phyloP scores from a whole-genome alignment of 1,140 invertebrate species.

The Trichonephila inaurata region DNA sequence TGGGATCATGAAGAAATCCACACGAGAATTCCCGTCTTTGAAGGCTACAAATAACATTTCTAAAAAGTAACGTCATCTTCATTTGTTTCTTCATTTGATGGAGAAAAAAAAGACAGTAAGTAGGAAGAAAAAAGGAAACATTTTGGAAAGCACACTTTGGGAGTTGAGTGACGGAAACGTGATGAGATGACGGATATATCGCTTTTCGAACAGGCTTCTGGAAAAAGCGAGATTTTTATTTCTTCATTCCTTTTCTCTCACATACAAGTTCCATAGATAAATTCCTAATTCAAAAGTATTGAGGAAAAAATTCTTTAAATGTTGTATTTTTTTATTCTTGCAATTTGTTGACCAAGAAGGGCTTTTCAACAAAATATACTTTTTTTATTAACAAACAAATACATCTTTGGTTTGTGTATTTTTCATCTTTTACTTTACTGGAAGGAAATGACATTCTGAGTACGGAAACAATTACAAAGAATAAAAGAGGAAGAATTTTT shows the following conservation, averaged over 20 bases:
- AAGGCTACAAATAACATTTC: neutral
- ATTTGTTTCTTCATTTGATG: neutral
- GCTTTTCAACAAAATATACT: too few species aligned
- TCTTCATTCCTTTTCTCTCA: neutral
- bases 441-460: too few species aligned
- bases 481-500: too few species aligned
- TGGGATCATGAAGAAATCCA: conserved; percentile 1
- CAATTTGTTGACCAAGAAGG: too few species aligned
- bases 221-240: neutral
- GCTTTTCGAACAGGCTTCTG: neutral
- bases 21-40: neutral
- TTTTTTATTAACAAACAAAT: too few species aligned
- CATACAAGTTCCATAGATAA: neutral
- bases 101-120: neutral
- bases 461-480: too few species aligned
- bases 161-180: neutral
- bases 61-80: neutral
- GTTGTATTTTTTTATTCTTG: neutral
- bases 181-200: neutral
- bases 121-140: neutral
- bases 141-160: neutral
- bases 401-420: too few species aligned
- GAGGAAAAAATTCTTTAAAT: too few species aligned
- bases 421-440: too few species aligned
- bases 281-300: too few species aligned